phyloP scores from a whole-genome alignment of 2,797 vertebrate species.

The Momotus momota region DNA sequence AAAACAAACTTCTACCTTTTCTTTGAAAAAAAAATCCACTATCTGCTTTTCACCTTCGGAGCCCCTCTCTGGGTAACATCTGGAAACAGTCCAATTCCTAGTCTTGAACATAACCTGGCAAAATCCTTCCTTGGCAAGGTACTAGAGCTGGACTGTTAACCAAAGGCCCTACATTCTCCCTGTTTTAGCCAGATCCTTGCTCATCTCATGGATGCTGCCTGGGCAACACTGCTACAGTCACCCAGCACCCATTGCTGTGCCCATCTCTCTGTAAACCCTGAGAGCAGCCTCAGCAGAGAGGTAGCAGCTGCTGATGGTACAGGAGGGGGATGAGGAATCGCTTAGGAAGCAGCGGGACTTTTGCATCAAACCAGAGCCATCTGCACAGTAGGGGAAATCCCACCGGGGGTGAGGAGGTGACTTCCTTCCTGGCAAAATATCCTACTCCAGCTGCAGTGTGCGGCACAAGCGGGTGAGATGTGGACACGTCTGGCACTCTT shows the following conservation, averaged over 20 bases:
- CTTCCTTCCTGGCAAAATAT: constrained; percentile 19
- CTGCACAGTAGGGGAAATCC: background rate
- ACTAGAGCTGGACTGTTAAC: background rate
- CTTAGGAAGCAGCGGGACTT: background rate
- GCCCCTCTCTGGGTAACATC: background rate
- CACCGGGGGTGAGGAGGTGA: background rate
- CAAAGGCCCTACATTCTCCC: background rate
- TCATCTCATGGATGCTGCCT: background rate
- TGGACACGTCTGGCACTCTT: background rate
- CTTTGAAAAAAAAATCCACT: background rate
- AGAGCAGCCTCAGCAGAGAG: background rate
- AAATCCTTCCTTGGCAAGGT: background rate
- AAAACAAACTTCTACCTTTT: background rate
- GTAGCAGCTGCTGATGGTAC: background rate
- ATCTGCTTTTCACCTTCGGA: background rate
- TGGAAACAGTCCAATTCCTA: background rate
- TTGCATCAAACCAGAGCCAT: background rate
- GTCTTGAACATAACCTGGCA: background rate
- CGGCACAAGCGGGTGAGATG: fast-evolving
- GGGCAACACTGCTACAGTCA: background rate
- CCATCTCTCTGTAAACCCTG: background rate
- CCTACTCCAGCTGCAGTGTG: background rate
- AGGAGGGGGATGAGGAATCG: background rate
- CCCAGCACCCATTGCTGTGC: background rate
- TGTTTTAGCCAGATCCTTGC: background rate